Evolutionary conservation across 1,140 invertebrate species (phyloP), one percentile per base, ranked within the genome.

Genomic region (Caenorhabditis tropicalis): DNA sequence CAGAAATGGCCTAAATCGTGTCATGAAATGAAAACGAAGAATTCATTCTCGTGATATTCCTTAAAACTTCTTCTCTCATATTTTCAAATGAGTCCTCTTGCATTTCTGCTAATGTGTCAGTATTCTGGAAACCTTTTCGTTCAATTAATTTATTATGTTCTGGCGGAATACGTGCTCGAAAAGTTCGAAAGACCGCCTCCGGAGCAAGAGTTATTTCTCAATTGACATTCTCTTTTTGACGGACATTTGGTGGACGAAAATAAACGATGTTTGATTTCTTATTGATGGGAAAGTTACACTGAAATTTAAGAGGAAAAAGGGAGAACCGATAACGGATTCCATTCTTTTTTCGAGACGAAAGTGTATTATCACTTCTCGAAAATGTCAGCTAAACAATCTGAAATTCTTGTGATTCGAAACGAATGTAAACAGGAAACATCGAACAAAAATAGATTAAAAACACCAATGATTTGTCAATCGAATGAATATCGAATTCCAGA

Each of bases 201-300:
- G 36, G 65, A 74, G 65, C 65, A 74, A 21, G 65, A 74, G 65
- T n/a, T 74, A 43, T 74, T 43, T 74, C 65, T 74, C 33, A 43
- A 74, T 74, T 74, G 65, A 74, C 36, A 43, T 31, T 31, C 29
- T 46, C 21, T 43, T 74, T 1, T 24, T 21, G 1, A 10, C 2
- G 65, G 65, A 43, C 65, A 43, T n/a, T n/a, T n/a, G n/a, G 65
- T 39, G 65, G 65, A 74, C 65, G 36, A 43, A 74, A 74, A 74
- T 74, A 74, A 74, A 74, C 65, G 36, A 74, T 74, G 33, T 74
- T 74, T 74, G 65, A 74, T 74, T 46, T 31, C 36, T 31, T 74
- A 10, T 74, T 74, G 31, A 33, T 65, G 31, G 29, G 31, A 33
- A 65, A 33, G 36, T 65, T 31, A 74, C 65, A 74, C 65, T 74